phyloP scores from a whole-genome alignment of 2,888 invertebrate genomes.

The Euzetes globulus region DNA sequence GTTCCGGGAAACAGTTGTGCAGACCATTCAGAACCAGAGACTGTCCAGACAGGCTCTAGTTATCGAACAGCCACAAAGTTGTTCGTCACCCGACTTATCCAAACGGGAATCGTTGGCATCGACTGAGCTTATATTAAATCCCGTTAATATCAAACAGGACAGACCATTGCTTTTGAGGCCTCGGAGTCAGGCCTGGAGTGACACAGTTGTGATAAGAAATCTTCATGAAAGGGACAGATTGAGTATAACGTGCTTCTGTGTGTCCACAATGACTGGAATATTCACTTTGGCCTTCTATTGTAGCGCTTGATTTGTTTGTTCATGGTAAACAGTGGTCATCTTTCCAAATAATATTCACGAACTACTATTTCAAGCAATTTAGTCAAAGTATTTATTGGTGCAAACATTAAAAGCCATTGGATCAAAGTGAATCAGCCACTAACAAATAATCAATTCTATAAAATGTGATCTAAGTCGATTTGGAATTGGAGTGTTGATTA shows the following conservation, averaged over 20 bases:
- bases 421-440: no score
- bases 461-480: no score
- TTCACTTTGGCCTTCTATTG: constrained; percentile 17
- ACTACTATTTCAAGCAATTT: no score
- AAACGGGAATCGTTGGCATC: not conserved
- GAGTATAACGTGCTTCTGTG: constrained; percentile 12
- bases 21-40: not conserved
- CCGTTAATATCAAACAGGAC: not conserved
- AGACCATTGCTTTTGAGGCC: not conserved
- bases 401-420: no score
- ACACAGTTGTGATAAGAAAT: constrained; percentile 8
- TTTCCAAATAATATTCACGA: no score
- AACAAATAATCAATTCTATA: no score
- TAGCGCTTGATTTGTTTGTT: not conserved
- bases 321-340: no score
- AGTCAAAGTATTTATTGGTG: no score
- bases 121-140: not conserved
- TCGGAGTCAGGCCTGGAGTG: constrained; percentile 21
- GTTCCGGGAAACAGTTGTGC: not conserved
- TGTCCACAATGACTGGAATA: not conserved
- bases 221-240: constrained; percentile 21
- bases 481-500: no score
- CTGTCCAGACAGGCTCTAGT: not conserved
- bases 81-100: not conserved
- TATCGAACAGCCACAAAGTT: not conserved